Evolutionary conservation across 2,888 invertebrate species (phyloP).

Genomic region (Notodonta dromedarius): DNA sequence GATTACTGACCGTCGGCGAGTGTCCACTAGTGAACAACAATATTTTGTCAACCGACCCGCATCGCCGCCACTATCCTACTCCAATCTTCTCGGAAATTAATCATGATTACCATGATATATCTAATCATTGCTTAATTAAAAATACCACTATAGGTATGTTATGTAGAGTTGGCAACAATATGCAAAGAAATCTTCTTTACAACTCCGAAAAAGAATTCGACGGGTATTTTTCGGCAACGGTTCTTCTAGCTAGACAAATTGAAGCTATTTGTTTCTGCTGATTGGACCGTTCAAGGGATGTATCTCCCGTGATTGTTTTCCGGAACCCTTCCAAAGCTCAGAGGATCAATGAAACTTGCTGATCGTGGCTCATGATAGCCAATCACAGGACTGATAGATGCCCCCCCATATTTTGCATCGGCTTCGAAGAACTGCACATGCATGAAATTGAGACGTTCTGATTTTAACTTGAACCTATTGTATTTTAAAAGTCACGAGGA

Average conservation of each 20-base stretch:
- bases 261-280: constrained; percentile 72
- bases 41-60: constrained; percentile 70
- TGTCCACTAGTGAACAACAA: constrained; percentile 60
- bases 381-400: constrained; percentile 58
- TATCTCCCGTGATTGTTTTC: constrained; percentile 77
- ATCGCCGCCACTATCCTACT: constrained; percentile 21
- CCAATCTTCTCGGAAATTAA: constrained; percentile 42
- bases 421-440: neutral
- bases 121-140: too few relatives aligned
- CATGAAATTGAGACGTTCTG: constrained; percentile 1
- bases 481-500: constrained; percentile 4
- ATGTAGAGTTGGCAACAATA: constrained; percentile 7
- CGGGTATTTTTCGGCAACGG: constrained; percentile 35
- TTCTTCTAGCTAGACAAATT: constrained; percentile 58
- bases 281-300: constrained; percentile 74
- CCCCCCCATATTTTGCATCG: constrained; percentile 26
- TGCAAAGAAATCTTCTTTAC: constrained; percentile 30
- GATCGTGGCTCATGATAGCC: constrained; percentile 60
- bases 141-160: too few relatives aligned
- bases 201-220: constrained; percentile 15
- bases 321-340: constrained; percentile 64
- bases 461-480: constrained; percentile 1
- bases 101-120: constrained; percentile 51
- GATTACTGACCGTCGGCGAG: constrained; percentile 53
- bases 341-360: constrained; percentile 63